Conservation (phyloP, 2,113 vertebrate species). For the Tichodroma muraria region DNA sequence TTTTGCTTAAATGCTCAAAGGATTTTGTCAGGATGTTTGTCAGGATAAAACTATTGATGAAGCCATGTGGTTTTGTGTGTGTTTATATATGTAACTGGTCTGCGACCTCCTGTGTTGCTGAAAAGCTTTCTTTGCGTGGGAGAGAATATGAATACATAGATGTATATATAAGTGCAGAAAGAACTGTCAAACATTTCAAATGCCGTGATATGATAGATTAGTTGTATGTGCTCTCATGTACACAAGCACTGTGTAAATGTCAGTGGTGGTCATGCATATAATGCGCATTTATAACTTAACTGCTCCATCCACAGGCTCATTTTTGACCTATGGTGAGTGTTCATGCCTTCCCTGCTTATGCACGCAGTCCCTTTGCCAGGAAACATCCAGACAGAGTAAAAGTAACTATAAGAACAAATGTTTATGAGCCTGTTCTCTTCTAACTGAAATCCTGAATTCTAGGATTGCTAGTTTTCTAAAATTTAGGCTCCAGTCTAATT, state of each 20-base stretch:
- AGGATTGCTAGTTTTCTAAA: not conserved
- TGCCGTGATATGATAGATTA: not conserved
- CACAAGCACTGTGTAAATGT: accelerated
- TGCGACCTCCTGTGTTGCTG: not conserved
- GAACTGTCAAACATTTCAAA: not conserved
- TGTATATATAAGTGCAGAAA: not conserved
- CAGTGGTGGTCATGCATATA: not conserved
- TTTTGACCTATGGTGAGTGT: not conserved
- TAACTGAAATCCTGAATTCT: not conserved
- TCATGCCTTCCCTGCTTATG: not conserved
- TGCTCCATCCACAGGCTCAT: not conserved
- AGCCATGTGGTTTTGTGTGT: not conserved
- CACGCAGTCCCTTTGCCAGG: not conserved
- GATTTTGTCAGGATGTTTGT: not conserved
- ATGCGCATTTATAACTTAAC: not conserved
- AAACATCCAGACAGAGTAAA: not conserved
- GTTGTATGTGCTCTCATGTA: not conserved
- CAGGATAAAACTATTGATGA: not conserved
- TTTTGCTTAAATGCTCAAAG: not conserved
- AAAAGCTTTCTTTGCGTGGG: not conserved
- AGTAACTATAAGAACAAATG: not conserved
- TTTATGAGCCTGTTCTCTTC: not conserved
- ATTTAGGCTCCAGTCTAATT: not conserved
- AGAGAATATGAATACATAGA: not conserved
- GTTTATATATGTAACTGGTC: not conserved